Evolutionary conservation across 2,113 vertebrate species (phyloP).

Genomic region (Actenoides lindsayi): DNA sequence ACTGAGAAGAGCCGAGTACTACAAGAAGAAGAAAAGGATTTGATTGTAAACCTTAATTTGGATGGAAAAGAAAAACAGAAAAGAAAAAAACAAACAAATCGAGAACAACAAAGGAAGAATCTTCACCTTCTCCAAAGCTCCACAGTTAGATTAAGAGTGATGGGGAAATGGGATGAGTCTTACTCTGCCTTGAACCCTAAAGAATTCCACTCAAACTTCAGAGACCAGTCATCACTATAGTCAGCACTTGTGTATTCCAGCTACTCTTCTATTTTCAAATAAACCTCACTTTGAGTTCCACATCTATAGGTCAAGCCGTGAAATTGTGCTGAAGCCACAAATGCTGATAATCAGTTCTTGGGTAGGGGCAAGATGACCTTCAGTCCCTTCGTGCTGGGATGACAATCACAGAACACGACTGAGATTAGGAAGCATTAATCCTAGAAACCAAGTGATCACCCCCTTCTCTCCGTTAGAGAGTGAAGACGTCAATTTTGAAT

Average conservation of each 20-base stretch:
- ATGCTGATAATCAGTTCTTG: not conserved
- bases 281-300: not conserved
- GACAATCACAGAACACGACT: not conserved
- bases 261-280: not conserved
- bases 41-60: not conserved
- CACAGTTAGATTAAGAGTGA: not conserved
- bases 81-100: not conserved
- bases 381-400: not conserved
- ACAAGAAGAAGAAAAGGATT: not conserved
- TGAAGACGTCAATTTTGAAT: not conserved
- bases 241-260: not conserved
- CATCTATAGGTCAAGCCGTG: not conserved
- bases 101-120: not conserved
- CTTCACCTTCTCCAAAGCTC: not conserved
- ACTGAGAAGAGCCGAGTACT: not conserved
- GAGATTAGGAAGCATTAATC: not conserved
- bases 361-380: not conserved
- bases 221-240: not conserved
- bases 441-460: not conserved
- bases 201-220: not conserved
- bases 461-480: not conserved
- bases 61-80: not conserved
- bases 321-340: conserved; percentile 4
- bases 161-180: not conserved
- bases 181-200: not conserved